Evolutionary conservation across 2,797 vertebrate genomes (phyloP).

Genomic region (Macropodus opercularis): DNA sequence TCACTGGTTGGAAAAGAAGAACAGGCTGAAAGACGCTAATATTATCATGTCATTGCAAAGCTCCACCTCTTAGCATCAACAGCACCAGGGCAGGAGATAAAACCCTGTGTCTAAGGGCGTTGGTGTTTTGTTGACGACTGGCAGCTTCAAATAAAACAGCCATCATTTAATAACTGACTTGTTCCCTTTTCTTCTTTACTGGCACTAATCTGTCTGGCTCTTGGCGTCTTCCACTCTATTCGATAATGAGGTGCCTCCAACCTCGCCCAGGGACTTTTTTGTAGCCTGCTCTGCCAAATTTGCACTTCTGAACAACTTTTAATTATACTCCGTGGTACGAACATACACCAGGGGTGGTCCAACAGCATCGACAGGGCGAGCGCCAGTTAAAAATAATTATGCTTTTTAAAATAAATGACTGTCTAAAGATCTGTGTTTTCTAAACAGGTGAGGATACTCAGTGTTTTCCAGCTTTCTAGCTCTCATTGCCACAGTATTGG

Average conservation of each 20-base stretch:
- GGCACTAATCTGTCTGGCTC: constrained; percentile 69
- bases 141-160: constrained; percentile 54
- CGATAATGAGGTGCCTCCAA: constrained; percentile 73
- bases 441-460: neutral
- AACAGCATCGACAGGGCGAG: constrained; percentile 29
- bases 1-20: neutral
- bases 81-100: constrained; percentile 4
- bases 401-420: neutral
- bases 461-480: neutral
- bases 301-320: constrained; percentile 72
- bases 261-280: constrained; percentile 56
- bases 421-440: neutral
- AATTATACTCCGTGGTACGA: constrained; percentile 70
- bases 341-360: constrained; percentile 50
- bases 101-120: constrained; percentile 45
- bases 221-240: constrained; percentile 51
- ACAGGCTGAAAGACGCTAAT: neutral
- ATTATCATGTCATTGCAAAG: constrained; percentile 2
- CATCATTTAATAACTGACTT: constrained; percentile 62
- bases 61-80: constrained; percentile 21
- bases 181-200: constrained; percentile 44
- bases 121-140: constrained; percentile 46
- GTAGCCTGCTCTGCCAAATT: constrained; percentile 64
- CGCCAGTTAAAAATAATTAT: constrained; percentile 48
- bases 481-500: constrained; percentile 10